Evolutionary conservation across 2,888 invertebrate species (phyloP), one percentile per base, ranked within the genome.

Genomic region (Eristalis intricaria): DNA sequence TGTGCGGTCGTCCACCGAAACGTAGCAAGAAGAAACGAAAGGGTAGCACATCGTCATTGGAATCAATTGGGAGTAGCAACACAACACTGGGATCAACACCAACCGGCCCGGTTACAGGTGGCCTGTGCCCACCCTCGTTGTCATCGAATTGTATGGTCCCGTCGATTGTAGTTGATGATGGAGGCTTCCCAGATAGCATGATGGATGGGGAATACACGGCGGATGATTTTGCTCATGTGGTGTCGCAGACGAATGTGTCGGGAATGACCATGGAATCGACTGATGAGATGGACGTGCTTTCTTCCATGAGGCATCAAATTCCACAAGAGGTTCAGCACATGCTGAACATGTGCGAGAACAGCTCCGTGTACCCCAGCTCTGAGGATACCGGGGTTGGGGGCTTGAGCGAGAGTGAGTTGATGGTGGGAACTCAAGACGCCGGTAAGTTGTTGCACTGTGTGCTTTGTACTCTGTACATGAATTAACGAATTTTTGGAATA

Each of bases 361-460:
- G 95, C 75, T 95, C 95, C 0, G 93, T 94, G 8, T 95, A 95
- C 90, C 95, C 95, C 88, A 95, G 95, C 91, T 94, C 95, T 1
- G 95, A 95, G 88, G 95, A 95, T 89, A 93, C 95, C 0, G 94
- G 94, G 0, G 93, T 95, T 88, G 95, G 95, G 1, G 94, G 94
- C 15, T 93, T 95, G 64, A 95, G 95, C 90, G 95, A 95, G 89
- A 94, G 92, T 84, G 95, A 95, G 90, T 94, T 95, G 89, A 94
- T 95, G 87, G 91, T 92, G 3, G 93, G 93, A 58, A 92, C 94
- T 63, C 94, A 94, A 89, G 92, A 92, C 90, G 91, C 91, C 89
- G 93, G 93, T 93, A 90, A 88, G 90, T 90, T 68, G 50, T 22
- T 63, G 11, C 4, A 13, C 29, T 19, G 43, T 43, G 4, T 5